phyloP scores from a whole-genome alignment of 2,888 invertebrate genomes.

The Luffia ferchaultella region DNA sequence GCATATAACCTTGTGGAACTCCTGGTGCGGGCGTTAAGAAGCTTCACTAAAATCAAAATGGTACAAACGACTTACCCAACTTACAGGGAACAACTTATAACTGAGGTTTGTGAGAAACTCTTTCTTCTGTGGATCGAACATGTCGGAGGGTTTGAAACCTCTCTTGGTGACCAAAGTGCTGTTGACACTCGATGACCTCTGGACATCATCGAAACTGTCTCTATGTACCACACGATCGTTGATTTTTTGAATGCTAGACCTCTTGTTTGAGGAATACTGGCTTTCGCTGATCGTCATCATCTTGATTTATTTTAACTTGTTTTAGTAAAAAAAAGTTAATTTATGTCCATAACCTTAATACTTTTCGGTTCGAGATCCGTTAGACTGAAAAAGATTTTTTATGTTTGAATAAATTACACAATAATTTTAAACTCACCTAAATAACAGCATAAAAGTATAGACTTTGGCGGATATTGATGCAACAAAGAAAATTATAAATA shows the following conservation, averaged over 20 bases:
- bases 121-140: conserved; percentile 82
- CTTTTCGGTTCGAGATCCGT: too few species aligned
- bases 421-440: not conserved
- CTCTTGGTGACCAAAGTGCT: conserved; percentile 74
- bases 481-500: too few species aligned
- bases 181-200: conserved; percentile 56
- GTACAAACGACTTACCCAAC: conserved; percentile 71
- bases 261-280: conserved; percentile 58
- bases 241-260: conserved; percentile 55
- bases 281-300: conserved; percentile 66
- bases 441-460: conserved; percentile 1
- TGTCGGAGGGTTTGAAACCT: conserved; percentile 87
- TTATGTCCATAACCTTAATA: not conserved
- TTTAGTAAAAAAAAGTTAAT: not conserved
- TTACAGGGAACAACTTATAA: conserved; percentile 82
- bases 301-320: conserved; percentile 18
- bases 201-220: conserved; percentile 54
- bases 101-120: conserved; percentile 83
- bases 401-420: conserved; percentile 5
- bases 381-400: too few species aligned
- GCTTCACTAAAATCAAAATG: conserved; percentile 20
- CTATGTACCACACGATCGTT: conserved; percentile 55
- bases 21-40: conserved; percentile 33
- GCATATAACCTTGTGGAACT: conserved; percentile 30
- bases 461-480: too few species aligned